Evolutionary conservation across 1,140 invertebrate species (phyloP).

Genomic region (Scaptomyza pallida): DNA sequence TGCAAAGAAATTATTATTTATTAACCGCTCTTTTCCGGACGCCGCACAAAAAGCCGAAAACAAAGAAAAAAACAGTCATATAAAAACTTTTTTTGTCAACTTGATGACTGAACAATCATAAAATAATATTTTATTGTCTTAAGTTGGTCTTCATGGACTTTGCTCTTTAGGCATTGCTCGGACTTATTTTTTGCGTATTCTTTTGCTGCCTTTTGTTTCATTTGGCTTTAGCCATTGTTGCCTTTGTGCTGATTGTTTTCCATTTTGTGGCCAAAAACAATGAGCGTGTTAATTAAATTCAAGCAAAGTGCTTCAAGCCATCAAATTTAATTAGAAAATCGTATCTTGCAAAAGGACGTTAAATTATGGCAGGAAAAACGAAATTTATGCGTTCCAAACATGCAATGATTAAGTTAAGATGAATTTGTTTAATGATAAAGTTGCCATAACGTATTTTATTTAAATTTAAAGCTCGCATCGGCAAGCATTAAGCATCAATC

Average conservation of each 20-base stretch:
- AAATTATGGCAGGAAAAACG: not conserved
- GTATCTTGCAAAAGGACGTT: not conserved
- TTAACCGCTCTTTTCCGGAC: conserved; percentile 34
- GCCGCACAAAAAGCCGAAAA: not conserved
- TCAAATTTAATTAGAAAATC: conserved; percentile 12
- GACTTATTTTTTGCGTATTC: conserved; percentile 14
- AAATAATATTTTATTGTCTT: conserved; percentile 64
- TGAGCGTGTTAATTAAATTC: conserved; percentile 67
- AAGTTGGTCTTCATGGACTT: conserved; percentile 20
- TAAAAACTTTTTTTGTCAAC: conserved; percentile 56
- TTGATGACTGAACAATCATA: conserved; percentile 59
- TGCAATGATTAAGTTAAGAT: not conserved
- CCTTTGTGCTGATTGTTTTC: conserved; percentile 33
- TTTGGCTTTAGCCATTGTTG: conserved; percentile 24
- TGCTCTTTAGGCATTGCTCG: conserved; percentile 7
- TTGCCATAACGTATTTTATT: conserved; percentile 4
- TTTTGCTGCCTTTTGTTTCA: conserved; percentile 42
- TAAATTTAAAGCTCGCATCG: conserved; percentile 16
- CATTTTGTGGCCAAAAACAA: conserved; percentile 43
- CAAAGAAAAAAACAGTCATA: too few relatives aligned
- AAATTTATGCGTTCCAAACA: not conserved
- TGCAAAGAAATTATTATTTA: conserved; percentile 53
- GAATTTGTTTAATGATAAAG: not conserved
- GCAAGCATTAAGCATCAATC: conserved; percentile 59
- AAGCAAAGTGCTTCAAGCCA: conserved; percentile 28